Conservation (phyloP, 1,140 invertebrate genomes). For the Drosophila lini region DNA sequence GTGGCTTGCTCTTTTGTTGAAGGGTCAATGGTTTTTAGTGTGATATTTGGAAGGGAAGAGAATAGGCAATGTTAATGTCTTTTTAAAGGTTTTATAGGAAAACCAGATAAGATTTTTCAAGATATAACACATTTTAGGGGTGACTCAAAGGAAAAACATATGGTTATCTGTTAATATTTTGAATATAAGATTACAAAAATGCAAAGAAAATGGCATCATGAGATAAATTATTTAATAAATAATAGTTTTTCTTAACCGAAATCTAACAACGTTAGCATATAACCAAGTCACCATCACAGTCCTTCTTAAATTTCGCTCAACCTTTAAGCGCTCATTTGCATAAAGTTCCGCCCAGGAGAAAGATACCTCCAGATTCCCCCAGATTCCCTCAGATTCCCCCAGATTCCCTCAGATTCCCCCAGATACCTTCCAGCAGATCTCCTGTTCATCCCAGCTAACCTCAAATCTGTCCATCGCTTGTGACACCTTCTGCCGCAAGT, state of each 20-base stretch:
- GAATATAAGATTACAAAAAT: neutral
- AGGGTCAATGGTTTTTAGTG: neutral
- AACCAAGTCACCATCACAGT: neutral
- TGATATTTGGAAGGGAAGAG: neutral
- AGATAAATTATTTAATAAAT: too few relatives aligned
- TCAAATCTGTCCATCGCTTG: conserved; percentile 50
- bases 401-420: neutral
- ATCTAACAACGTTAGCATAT: neutral
- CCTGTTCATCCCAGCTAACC: conserved; percentile 2
- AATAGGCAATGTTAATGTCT: neutral
- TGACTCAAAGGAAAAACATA: neutral
- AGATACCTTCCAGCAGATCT: neutral
- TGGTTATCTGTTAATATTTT: neutral
- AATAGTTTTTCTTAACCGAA: neutral
- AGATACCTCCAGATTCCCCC: neutral
- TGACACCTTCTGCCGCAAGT: conserved; percentile 66
- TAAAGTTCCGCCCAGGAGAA: conserved; percentile 13
- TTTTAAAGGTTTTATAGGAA: neutral
- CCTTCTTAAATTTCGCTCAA: neutral
- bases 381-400: neutral
- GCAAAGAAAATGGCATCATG: neutral
- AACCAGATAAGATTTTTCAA: neutral
- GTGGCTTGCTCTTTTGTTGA: neutral
- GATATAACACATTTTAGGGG: neutral
- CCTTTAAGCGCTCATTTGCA: conserved; percentile 40